phyloP scores from a whole-genome alignment of 2,888 invertebrate genomes.

The Idaea aversata region DNA sequence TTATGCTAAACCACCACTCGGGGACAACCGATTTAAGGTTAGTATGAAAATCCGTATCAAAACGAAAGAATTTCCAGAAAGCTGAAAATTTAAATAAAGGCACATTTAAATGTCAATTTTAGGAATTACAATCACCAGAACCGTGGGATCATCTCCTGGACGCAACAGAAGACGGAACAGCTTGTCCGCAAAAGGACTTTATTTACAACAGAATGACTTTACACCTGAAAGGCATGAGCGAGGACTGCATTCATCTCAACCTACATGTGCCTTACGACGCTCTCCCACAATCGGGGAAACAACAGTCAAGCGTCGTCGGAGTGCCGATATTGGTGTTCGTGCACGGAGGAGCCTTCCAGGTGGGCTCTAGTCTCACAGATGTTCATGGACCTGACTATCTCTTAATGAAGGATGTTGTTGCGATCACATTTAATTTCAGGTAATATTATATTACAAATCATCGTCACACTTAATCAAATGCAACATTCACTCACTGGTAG shows the following conservation, averaged over 20 bases:
- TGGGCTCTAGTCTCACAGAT: slow-evolving; percentile 36
- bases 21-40: slow-evolving; percentile 44
- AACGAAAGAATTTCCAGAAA: too few species aligned
- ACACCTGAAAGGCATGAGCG: slow-evolving; percentile 36
- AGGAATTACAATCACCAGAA: slow-evolving; percentile 72
- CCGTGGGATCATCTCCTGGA: slow-evolving; percentile 72
- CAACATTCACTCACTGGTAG: too few species aligned
- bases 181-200: slow-evolving; percentile 79
- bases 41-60: too few species aligned
- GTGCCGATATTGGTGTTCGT: slow-evolving; percentile 61
- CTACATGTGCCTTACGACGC: slow-evolving; percentile 44
- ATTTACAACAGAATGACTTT: slow-evolving; percentile 40
- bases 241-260: slow-evolving; percentile 55
- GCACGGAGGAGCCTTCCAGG: slow-evolving; percentile 57
- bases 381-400: slow-evolving; percentile 47
- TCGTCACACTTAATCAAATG: too few species aligned
- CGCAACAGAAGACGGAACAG: slow-evolving; percentile 76
- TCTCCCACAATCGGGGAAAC: neutral
- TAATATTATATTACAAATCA: slow-evolving; percentile 11
- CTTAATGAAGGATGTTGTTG: slow-evolving; percentile 38
- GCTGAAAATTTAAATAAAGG: neutral
- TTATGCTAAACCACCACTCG: slow-evolving; percentile 61
- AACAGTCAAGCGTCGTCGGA: slow-evolving; percentile 13
- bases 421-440: slow-evolving; percentile 51
- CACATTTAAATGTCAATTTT: slow-evolving; percentile 20